Percentiles rank a stretch among this genome's conserved stretches.
These are phyloP conservation scores for Noctua janthe DNA, from an alignment of 2,888 invertebrate species.

Conservation along the genomic window DNA sequence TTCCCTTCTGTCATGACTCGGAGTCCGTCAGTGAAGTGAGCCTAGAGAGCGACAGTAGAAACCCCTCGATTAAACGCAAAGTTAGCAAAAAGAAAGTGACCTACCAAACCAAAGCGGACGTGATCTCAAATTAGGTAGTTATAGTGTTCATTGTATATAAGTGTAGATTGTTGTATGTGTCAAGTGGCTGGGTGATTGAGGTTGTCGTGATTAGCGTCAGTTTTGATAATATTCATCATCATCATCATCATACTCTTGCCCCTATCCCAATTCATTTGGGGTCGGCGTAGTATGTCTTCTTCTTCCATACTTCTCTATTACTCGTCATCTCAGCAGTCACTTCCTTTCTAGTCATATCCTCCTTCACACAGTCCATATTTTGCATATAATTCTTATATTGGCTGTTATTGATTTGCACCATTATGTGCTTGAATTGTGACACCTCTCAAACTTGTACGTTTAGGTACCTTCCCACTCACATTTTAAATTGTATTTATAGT, in stretches of 20 bases:
- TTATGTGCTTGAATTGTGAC: neutral
- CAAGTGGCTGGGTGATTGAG: constrained; percentile 29
- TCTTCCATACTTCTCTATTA: too few relatives aligned
- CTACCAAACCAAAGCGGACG: constrained; percentile 85
- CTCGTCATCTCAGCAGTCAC: too few relatives aligned
- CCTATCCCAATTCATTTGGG: too few relatives aligned
- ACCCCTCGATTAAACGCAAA: constrained; percentile 81
- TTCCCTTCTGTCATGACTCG: constrained; percentile 80
- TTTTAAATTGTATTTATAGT: neutral
- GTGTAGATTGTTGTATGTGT: constrained; percentile 49
- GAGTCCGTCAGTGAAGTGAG: constrained; percentile 86
- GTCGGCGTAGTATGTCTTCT: too few relatives aligned
- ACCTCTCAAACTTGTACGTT: neutral
- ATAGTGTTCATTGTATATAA: constrained; percentile 55
- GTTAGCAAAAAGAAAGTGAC: constrained; percentile 82
- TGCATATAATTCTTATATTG: too few relatives aligned
- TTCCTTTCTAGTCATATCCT: too few relatives aligned
- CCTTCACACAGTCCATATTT: too few relatives aligned
- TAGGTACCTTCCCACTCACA: too few relatives aligned
- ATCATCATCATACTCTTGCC: too few relatives aligned
- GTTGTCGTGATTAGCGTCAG: constrained; percentile 22
- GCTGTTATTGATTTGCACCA: too few relatives aligned
- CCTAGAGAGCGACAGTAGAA: constrained; percentile 85
- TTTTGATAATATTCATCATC: neutral
- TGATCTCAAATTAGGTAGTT: constrained; percentile 75